Conservation (phyloP, 2,888 invertebrate species). For the Digitonthophagus gazella region DNA sequence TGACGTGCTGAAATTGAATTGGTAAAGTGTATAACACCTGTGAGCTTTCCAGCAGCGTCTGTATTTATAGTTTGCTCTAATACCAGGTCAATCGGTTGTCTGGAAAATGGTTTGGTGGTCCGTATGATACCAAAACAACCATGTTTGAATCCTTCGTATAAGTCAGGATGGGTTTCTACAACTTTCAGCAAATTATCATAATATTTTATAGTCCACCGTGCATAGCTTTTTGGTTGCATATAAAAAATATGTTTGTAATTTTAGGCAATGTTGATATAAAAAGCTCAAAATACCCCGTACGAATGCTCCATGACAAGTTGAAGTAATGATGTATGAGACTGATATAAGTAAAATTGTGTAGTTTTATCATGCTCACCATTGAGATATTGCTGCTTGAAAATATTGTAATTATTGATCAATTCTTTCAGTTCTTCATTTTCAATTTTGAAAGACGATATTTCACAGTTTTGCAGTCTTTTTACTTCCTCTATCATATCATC, state of each 20-base stretch:
- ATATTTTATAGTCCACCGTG: constrained; percentile 19
- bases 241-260: constrained; percentile 1
- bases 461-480: too few species aligned
- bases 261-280: neutral
- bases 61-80: neutral
- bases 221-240: constrained; percentile 21
- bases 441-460: too few species aligned
- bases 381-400: neutral
- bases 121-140: constrained; percentile 28
- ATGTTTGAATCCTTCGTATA: constrained; percentile 21
- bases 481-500: neutral
- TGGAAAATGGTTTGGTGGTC: constrained; percentile 19
- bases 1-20: constrained; percentile 39
- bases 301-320: neutral
- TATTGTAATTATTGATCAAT: neutral
- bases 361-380: neutral
- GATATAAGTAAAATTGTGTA: neutral
- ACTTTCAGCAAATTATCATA: constrained; percentile 21
- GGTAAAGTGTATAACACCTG: neutral
- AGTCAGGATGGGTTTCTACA: neutral
- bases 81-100: constrained; percentile 17
- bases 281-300: neutral
- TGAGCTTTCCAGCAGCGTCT: neutral
- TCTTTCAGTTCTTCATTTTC: too few species aligned
- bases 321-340: neutral